Base-by-base conservation (phyloP, 2,797 vertebrate species). In the Centropyge bicolor region DNA sequence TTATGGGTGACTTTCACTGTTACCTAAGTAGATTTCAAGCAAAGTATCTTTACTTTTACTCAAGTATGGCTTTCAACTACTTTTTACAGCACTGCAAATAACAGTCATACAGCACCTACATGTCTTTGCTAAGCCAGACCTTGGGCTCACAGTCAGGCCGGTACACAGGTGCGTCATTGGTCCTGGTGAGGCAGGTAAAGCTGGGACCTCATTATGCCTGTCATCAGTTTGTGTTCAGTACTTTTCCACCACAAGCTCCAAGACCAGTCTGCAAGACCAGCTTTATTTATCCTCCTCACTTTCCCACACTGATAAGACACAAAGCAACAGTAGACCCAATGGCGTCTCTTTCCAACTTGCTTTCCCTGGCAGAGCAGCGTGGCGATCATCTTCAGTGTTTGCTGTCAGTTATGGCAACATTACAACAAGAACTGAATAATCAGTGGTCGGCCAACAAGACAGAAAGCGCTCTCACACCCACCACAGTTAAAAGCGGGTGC, bases 161-260 rank as follows among this genome's bases (percentile, higher is more conserved):
- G 68, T 51, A 55, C 70, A 36, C 73, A 65, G 69, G 77, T 81
- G 74, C 41, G 38, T 73, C 49, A 67, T 9, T 60, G 59, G 59
- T 43, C 62, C 48, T 0, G 35, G 60, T 52, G 22, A 54, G 55
- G 22, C 61, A 60, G 61, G 61, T 48, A 46, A 55, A 5, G 17
- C 54, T 36, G 38, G 52, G 41, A 74, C 65, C 46, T 86, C 74
- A 78, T 85, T 70, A 81, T 68, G 69, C 51, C 45, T 0, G 13
- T 82, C 74, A 63, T 78, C 68, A 31, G 0, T 49, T 46, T 64
- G 54, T 60, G 2, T 31, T 31, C 27, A 31, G 27, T 62, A 54
- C 70, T 81, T 38, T 69, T 16, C 57, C 35, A 54, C 38, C 31
- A 45, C 14, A 5, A 73, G 22, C 22, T 57, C 40, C 27, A 14